These are phyloP conservation scores for Trissolcus basalis DNA, from an alignment of 1,140 invertebrate species.

Conservation along the genomic window DNA sequence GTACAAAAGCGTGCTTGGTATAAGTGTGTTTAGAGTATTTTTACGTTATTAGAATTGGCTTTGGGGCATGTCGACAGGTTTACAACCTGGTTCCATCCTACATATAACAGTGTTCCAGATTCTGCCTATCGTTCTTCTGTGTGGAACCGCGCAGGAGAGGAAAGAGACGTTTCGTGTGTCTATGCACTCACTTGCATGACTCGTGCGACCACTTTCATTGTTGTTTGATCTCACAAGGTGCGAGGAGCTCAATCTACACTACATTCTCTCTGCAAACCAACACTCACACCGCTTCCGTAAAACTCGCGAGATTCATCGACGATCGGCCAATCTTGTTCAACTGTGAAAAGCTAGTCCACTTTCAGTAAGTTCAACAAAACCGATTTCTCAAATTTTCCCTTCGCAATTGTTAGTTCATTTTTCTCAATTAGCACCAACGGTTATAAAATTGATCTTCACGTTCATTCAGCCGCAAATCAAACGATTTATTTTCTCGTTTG, in stretches of 20 bases:
- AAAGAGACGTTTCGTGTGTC: slow-evolving; percentile 57
- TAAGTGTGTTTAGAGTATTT: slow-evolving; percentile 38
- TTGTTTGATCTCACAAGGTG: slow-evolving; percentile 67
- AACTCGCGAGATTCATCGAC: slow-evolving; percentile 7
- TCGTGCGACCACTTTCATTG: slow-evolving; percentile 72
- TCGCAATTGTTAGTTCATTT: slow-evolving; percentile 6
- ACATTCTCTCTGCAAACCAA: slow-evolving; percentile 47
- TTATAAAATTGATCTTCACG: no score
- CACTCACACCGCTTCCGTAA: slow-evolving; percentile 46
- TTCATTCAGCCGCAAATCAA: no score
- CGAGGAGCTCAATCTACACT: slow-evolving; percentile 48
- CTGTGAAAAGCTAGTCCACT: slow-evolving; percentile 26
- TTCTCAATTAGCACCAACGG: neutral
- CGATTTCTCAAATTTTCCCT: no score
- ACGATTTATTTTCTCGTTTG: no score
- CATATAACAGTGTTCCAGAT: slow-evolving; percentile 66
- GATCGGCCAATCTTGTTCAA: slow-evolving; percentile 15
- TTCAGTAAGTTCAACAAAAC: no score
- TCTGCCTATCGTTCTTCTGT: slow-evolving; percentile 54
- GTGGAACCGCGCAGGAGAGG: slow-evolving; percentile 56
- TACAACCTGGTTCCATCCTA: slow-evolving; percentile 63
- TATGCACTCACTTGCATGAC: slow-evolving; percentile 54
- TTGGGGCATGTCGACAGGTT: slow-evolving; percentile 58
- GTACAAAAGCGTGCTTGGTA: no score
- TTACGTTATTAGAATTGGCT: slow-evolving; percentile 57